Conservation (phyloP, 2,888 invertebrate species). For the Leptinotarsa tumamoca region DNA sequence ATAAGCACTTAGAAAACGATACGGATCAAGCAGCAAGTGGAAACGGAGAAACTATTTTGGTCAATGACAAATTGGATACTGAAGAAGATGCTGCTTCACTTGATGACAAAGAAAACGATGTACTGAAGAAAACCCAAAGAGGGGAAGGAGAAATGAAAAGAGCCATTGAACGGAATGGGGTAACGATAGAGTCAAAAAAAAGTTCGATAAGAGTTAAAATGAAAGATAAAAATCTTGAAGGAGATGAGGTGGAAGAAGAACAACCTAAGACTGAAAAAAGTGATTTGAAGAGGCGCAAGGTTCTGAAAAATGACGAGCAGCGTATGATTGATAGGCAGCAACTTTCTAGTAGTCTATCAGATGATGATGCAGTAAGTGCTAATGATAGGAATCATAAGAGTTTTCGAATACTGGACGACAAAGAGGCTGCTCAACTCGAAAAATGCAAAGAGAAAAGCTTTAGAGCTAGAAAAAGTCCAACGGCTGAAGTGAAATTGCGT, state of each 20-base stretch:
- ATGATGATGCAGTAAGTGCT: conserved; percentile 43
- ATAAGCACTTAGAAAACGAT: not conserved
- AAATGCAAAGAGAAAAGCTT: conserved; percentile 41
- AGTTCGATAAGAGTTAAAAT: not conserved
- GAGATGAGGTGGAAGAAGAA: not conserved
- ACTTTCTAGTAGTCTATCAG: conserved; percentile 38
- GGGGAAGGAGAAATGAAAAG: conserved; percentile 32
- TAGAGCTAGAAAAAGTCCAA: conserved; percentile 35
- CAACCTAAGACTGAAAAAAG: not conserved
- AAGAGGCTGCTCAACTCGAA: conserved; percentile 49
- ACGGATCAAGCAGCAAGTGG: not conserved
- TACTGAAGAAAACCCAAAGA: too few species aligned
- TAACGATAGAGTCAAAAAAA: conserved; percentile 19
- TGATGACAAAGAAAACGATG: not conserved
- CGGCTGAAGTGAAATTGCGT: conserved; percentile 46
- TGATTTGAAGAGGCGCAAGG: conserved; percentile 14
- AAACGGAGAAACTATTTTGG: not conserved
- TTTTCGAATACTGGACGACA: conserved; percentile 61
- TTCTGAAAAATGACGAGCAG: conserved; percentile 18
- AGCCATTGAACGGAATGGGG: conserved; percentile 24
- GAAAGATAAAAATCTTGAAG: not conserved
- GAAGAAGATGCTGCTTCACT: conserved; percentile 9
- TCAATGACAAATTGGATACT: not conserved
- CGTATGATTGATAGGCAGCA: conserved; percentile 25
- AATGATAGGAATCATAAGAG: conserved; percentile 59